Evolutionary conservation across 2,888 invertebrate genomes (phyloP), one percentile per base, ranked within the genome.

Genomic region (Steinernema scapterisci): DNA sequence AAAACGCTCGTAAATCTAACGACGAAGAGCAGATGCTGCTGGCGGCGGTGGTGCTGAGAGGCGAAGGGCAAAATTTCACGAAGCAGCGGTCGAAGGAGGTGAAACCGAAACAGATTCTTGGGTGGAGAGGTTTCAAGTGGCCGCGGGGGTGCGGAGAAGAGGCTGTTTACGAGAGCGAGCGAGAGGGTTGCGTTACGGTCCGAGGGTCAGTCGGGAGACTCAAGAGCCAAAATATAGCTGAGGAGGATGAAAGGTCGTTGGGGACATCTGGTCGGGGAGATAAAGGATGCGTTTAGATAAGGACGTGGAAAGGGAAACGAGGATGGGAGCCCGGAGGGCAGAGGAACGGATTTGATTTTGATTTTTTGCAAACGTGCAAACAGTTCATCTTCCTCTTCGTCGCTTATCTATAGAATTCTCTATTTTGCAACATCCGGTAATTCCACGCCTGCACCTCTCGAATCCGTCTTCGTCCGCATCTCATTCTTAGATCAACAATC

Each of bases 31-130:
- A 63, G 63, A 63, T 63, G 63, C 27, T 13, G 63, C 38, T 38
- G 38, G 38, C 9, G 38, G 38, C 38, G 3, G 38, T 38, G 38
- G 3, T 38, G 38, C 23, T 9, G 23, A 54, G 54, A 13, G 21
- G 54, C 3, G 25, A 48, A 48, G 6, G 19, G 6, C 45, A 16
- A 13, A 19, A 19, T 54, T 54, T 54, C 54, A 54, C 54, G 54
- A 54, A 16, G 16, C 23, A 9, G 54, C 21, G 23, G 23, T 9
- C 21, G 54, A 54, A 21, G 23, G 23, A 19, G 54, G 23, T 54
- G 54, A 54, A 54, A 54, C 21, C 54, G 63, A 63, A 63, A 63
- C 63, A 63, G 63, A 63, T 63, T 63, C 63, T 25, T 13, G 23
- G 1, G 16, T 63, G 27, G 63, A 63, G 63, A 38, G 63, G 63